A percentile compares a stretch with the other conserved stretches of the same genome.
Evolutionary conservation across 2,888 invertebrate genomes (phyloP).

Genomic region (Tenthredo livida): DNA sequence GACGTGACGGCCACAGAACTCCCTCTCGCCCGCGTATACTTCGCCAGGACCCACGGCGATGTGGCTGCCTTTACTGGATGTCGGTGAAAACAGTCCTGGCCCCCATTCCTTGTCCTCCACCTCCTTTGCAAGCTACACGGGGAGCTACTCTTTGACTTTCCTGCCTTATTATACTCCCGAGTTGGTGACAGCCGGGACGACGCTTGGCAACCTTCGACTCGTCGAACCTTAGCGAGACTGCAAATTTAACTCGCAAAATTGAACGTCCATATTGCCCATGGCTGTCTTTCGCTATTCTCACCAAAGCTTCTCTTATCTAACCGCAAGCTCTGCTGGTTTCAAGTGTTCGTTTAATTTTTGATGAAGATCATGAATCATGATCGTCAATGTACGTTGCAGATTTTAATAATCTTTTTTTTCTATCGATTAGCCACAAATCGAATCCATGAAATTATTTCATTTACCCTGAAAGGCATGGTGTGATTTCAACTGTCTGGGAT

Average conservation of each 20-base stretch:
- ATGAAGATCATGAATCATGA: neutral
- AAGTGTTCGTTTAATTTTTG: neutral
- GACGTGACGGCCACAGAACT: conserved; percentile 68
- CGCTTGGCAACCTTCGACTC: conserved; percentile 30
- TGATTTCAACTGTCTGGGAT: neutral
- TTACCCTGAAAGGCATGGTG: neutral
- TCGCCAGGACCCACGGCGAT: conserved; percentile 36
- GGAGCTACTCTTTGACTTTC: conserved; percentile 53
- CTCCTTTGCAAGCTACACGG: conserved; percentile 41
- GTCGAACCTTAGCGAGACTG: conserved; percentile 44
- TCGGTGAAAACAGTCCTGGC: conserved; percentile 63
- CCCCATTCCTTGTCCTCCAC: conserved; percentile 58
- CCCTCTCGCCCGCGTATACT: conserved; percentile 35
- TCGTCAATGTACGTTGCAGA: neutral
- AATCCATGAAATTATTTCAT: conserved; percentile 1
- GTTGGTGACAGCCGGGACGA: conserved; percentile 52
- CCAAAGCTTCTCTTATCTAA: neutral
- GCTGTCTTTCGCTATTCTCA: neutral
- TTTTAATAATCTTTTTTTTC: neutral
- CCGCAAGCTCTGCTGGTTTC: neutral
- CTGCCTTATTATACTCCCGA: conserved; percentile 55
- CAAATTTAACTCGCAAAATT: conserved; percentile 39
- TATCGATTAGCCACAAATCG: neutral
- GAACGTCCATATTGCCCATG: neutral
- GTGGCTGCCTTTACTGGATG: conserved; percentile 31